These are phyloP conservation scores for Nomada fabriciana DNA, from an alignment of 2,888 invertebrate species.

Conservation along the genomic window DNA sequence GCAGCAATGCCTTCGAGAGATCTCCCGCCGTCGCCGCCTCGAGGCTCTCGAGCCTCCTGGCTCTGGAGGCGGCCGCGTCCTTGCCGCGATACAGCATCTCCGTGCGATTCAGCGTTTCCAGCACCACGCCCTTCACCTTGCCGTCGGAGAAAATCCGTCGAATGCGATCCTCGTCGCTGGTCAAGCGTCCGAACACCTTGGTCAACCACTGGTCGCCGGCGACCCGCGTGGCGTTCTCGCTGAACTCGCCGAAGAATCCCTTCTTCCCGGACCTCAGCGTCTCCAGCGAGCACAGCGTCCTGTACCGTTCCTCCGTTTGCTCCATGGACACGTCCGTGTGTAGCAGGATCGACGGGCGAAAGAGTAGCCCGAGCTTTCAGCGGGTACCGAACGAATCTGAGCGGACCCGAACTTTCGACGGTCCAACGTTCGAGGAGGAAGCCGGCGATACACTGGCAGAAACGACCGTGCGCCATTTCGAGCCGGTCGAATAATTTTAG, in stretches of 20 bases:
- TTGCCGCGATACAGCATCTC: constrained; percentile 89
- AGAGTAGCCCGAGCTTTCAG: not conserved
- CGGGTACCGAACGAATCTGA: not conserved
- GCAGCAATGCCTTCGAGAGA: constrained; percentile 86
- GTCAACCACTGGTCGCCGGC: constrained; percentile 87
- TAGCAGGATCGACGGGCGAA: no score
- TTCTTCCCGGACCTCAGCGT: constrained; percentile 91
- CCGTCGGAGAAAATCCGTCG: constrained; percentile 85
- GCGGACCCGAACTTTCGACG: no score
- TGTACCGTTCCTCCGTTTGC: constrained; percentile 84
- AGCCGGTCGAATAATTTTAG: constrained; percentile 54
- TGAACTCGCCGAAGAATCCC: constrained; percentile 91
- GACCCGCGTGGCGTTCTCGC: constrained; percentile 86
- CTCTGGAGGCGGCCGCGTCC: constrained; percentile 87
- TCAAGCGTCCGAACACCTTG: constrained; percentile 86
- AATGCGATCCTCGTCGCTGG: constrained; percentile 87
- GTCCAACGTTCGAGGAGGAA: not conserved
- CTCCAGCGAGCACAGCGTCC: constrained; percentile 89
- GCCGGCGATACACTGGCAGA: not conserved
- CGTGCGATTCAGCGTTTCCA: constrained; percentile 88
- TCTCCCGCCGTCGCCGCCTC: constrained; percentile 86
- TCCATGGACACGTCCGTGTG: constrained; percentile 54
- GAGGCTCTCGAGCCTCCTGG: constrained; percentile 88
- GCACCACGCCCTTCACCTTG: constrained; percentile 85
- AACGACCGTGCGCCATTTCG: not conserved